Percentiles rank a stretch among this genome's conserved stretches.
These are phyloP conservation scores for Dioctria rufipes DNA, from an alignment of 2,888 invertebrate genomes.

Conservation along the genomic window DNA sequence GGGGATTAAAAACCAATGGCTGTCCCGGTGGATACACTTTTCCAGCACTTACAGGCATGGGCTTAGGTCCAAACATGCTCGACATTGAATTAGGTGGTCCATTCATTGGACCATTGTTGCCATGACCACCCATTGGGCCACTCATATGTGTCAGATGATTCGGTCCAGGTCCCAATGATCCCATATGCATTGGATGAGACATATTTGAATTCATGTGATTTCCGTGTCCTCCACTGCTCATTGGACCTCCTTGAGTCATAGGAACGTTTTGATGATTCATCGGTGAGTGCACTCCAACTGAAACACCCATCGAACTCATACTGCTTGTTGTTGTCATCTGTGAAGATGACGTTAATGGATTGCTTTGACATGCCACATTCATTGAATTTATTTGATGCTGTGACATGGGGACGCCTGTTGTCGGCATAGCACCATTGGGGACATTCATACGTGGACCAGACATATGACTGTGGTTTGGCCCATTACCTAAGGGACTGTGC, in stretches of 20 bases:
- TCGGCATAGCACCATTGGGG: constrained; percentile 75
- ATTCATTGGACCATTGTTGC: constrained; percentile 56
- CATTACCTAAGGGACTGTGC: constrained; percentile 80
- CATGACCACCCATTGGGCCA: constrained; percentile 63
- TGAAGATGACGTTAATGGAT: constrained; percentile 61
- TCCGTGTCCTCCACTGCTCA: constrained; percentile 59
- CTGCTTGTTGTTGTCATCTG: constrained; percentile 64
- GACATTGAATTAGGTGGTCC: constrained; percentile 61
- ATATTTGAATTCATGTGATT: constrained; percentile 59
- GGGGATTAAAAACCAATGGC: constrained; percentile 98
- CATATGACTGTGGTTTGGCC: constrained; percentile 74
- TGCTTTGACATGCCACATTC: constrained; percentile 74
- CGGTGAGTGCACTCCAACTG: constrained; percentile 63
- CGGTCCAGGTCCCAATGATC: constrained; percentile 58
- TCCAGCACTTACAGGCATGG: constrained; percentile 91
- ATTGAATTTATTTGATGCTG: constrained; percentile 73
- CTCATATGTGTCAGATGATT: constrained; percentile 72
- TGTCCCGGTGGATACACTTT: constrained; percentile 96
- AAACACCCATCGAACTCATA: constrained; percentile 71
- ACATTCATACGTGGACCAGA: constrained; percentile 69
- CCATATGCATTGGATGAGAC: constrained; percentile 63
- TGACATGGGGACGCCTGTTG: constrained; percentile 72
- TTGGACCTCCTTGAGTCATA: constrained; percentile 68
- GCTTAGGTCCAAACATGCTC: constrained; percentile 76
- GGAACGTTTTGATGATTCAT: constrained; percentile 71